phyloP scores from a whole-genome alignment of 2,888 invertebrate species.

The Coenonympha glycerion region DNA sequence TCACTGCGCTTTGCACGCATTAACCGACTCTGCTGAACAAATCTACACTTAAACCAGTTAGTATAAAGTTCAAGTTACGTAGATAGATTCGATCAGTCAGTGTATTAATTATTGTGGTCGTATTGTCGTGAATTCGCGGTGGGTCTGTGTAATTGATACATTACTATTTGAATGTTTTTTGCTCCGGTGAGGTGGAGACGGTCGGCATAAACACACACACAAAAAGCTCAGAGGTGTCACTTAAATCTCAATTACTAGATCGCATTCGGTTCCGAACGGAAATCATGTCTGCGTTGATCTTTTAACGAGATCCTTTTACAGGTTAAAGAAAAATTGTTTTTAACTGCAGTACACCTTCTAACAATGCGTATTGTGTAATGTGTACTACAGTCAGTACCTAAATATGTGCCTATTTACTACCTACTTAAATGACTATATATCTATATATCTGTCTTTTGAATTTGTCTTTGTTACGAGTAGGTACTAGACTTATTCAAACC shows the following conservation, averaged over 20 bases:
- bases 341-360: too few relatives aligned
- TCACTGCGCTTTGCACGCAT: neutral
- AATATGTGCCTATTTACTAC: too few relatives aligned
- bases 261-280: slow-evolving; percentile 11
- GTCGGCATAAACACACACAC: too few relatives aligned
- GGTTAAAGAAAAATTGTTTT: too few relatives aligned
- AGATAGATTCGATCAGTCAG: neutral
- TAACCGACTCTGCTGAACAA: neutral
- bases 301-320: too few relatives aligned
- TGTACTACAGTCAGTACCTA: too few relatives aligned
- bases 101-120: neutral
- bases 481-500: too few relatives aligned
- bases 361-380: too few relatives aligned
- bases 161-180: slow-evolving; percentile 10
- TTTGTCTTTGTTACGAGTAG: too few relatives aligned
- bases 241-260: slow-evolving; percentile 14
- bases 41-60: neutral
- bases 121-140: slow-evolving; percentile 3
- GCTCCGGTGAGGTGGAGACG: neutral
- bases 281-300: neutral
- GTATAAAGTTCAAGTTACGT: neutral
- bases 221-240: slow-evolving; percentile 7
- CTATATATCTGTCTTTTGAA: too few relatives aligned
- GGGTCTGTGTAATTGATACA: slow-evolving; percentile 26
- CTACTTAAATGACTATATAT: too few relatives aligned